Percentiles rank a stretch among this genome's conserved stretches.
Conservation (phyloP, 2,888 invertebrate genomes). For the Cephus rjabovi region DNA sequence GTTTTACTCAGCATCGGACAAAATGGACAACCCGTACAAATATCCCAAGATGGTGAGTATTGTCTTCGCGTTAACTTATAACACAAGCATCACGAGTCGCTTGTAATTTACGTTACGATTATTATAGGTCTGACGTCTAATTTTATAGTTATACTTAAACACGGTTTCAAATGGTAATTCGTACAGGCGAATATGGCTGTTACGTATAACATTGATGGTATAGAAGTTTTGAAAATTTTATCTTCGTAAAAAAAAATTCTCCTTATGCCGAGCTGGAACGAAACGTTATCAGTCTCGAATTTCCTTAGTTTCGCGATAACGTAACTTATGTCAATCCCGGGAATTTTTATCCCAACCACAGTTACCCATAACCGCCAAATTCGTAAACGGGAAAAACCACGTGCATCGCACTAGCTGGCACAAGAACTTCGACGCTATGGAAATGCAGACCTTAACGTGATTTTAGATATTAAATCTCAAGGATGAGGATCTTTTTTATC, state of each 20-base stretch:
- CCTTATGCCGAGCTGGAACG: background rate
- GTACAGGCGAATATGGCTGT: background rate
- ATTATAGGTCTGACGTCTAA: background rate
- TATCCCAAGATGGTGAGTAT: slow-evolving; percentile 57
- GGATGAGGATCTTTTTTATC: background rate
- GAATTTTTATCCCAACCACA: background rate
- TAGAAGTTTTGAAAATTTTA: background rate
- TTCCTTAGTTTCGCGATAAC: background rate
- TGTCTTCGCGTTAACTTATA: background rate
- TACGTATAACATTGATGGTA: background rate
- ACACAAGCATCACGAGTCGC: background rate
- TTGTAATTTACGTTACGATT: background rate
- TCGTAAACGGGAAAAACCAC: background rate
- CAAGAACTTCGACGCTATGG: background rate
- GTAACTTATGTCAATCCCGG: background rate
- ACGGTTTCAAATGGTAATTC: background rate
- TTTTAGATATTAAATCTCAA: background rate
- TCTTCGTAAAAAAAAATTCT: background rate
- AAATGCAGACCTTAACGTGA: background rate
- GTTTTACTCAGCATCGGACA: slow-evolving; percentile 61
- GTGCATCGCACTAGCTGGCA: background rate
- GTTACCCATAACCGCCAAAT: background rate
- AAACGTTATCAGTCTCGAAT: background rate
- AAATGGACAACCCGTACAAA: slow-evolving; percentile 62
- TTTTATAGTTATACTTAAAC: background rate